phyloP scores from a whole-genome alignment of 2,113 vertebrate genomes.

The Apodemus sylvaticus region DNA sequence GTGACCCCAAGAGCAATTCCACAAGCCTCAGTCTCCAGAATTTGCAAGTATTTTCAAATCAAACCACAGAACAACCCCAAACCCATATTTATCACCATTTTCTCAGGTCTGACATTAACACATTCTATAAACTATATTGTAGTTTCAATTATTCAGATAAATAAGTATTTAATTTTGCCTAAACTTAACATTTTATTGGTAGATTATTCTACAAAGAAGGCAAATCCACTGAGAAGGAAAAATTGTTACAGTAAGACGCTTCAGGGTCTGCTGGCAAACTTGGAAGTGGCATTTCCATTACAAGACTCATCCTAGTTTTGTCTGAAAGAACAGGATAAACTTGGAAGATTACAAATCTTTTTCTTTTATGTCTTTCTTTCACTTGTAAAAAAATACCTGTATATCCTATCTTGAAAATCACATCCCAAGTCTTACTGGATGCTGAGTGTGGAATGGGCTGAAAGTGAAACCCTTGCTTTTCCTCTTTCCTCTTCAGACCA shows the following conservation, averaged over 20 bases:
- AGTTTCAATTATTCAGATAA: conserved; percentile 5
- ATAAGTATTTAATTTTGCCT: conserved; percentile 42
- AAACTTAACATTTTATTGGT: conserved; percentile 2
- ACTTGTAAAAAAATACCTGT: conserved; percentile 23
- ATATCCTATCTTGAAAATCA: not conserved
- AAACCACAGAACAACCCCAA: not conserved
- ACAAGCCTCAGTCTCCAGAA: conserved; percentile 61
- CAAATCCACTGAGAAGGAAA: conserved; percentile 26
- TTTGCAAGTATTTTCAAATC: conserved; percentile 21
- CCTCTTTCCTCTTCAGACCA: not conserved
- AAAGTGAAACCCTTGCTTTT: not conserved
- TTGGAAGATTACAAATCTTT: not conserved
- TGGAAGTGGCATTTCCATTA: conserved; percentile 7
- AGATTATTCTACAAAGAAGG: conserved; percentile 11
- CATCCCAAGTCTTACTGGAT: not conserved
- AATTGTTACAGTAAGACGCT: conserved; percentile 22
- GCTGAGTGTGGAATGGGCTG: not conserved
- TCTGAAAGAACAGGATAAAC: not conserved
- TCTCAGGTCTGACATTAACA: not conserved
- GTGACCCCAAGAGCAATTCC: conserved; percentile 72
- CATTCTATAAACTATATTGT: conserved; percentile 5
- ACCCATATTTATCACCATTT: not conserved
- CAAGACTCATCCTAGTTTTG: conserved; percentile 21
- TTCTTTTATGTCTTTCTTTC: conserved; percentile 10
- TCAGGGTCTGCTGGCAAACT: not conserved